Evolutionary conservation across 2,797 vertebrate genomes (phyloP).

Genomic region (Ctenopoma kingsleyae): DNA sequence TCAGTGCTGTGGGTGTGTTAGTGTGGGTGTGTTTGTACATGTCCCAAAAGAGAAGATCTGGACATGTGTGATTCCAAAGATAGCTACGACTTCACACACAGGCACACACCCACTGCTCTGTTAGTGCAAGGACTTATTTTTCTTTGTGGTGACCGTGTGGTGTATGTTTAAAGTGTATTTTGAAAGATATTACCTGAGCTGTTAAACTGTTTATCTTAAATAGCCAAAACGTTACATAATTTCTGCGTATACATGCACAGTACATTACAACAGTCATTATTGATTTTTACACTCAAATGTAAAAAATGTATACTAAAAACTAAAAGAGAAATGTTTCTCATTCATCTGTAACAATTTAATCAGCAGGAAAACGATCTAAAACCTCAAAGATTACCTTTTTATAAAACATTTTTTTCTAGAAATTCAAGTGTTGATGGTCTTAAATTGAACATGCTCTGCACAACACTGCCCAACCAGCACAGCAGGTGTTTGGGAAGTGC

Average conservation of each 20-base stretch:
- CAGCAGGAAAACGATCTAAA: too few relatives aligned
- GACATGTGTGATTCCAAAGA: slow-evolving; percentile 61
- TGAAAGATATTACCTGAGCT: neutral
- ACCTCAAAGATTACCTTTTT: too few relatives aligned
- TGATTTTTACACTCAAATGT: too few relatives aligned
- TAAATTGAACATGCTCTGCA: too few relatives aligned
- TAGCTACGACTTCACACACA: slow-evolving; percentile 46
- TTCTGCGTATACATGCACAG: neutral
- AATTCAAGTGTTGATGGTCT: too few relatives aligned
- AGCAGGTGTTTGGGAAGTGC: too few relatives aligned
- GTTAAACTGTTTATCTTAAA: neutral
- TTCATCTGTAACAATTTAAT: too few relatives aligned
- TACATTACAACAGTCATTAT: too few relatives aligned
- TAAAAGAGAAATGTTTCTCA: too few relatives aligned
- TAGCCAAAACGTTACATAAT: neutral
- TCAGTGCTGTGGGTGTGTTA: slow-evolving; percentile 31
- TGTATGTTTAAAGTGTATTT: slow-evolving; percentile 1
- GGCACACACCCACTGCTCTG: slow-evolving; percentile 26
- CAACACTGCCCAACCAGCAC: too few relatives aligned
- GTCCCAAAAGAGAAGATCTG: slow-evolving; percentile 59
- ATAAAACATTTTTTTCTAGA: too few relatives aligned
- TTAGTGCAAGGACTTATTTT: slow-evolving; percentile 7
- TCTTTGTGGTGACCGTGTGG: slow-evolving; percentile 4
- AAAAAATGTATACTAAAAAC: too few relatives aligned
- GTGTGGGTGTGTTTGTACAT: slow-evolving; percentile 47